Percentiles rank a stretch among this genome's conserved stretches.
Conservation (phyloP, 2,113 vertebrate species). For the Craseonycteris thonglongyai region DNA sequence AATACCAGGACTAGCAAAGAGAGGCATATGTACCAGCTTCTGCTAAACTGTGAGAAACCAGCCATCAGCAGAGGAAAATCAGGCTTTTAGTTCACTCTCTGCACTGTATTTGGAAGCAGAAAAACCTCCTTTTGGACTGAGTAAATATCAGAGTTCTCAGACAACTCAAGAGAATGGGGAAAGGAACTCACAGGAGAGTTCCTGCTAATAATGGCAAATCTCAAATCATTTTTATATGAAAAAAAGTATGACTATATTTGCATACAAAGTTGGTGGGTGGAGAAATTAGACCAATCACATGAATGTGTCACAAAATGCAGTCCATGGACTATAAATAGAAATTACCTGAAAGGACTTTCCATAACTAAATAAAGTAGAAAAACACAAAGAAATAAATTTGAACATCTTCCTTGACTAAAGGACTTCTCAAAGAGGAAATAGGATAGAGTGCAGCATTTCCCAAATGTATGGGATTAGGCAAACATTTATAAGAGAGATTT, state of each 20-base stretch:
- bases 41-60: not conserved
- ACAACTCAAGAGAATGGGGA: not conserved
- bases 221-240: not conserved
- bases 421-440: not conserved
- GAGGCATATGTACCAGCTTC: not conserved
- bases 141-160: not conserved
- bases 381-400: slow-evolving; percentile 23
- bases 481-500: not conserved
- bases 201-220: not conserved
- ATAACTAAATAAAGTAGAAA: not conserved
- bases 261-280: not conserved
- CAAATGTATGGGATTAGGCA: not conserved
- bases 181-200: not conserved
- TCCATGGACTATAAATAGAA: not conserved
- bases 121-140: not conserved
- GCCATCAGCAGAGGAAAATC: not conserved
- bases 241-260: not conserved
- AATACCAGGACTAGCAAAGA: not conserved
- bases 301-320: slow-evolving; percentile 7
- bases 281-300: not conserved
- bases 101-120: not conserved
- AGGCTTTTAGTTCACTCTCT: not conserved
- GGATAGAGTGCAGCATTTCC: not conserved
- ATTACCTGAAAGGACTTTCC: slow-evolving; percentile 16
- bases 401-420: not conserved